These are phyloP conservation scores for Pyrrhosoma nymphula DNA, from an alignment of 2,888 invertebrate species.

Conservation along the genomic window DNA sequence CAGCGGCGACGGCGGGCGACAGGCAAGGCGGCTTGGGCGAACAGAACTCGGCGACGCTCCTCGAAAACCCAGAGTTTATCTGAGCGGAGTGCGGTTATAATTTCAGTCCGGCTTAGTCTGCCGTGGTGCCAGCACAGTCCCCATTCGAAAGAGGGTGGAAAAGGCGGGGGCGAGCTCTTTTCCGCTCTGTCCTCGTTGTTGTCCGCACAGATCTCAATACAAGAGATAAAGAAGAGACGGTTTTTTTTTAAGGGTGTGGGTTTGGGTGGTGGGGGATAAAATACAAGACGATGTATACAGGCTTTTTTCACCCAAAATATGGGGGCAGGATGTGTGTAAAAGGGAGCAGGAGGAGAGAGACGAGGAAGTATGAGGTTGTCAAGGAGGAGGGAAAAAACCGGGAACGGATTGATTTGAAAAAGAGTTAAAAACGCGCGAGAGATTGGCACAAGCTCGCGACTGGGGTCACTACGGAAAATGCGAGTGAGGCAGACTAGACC, in stretches of 20 bases:
- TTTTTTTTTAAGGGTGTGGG: neutral
- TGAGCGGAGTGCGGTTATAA: neutral
- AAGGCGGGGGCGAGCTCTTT: neutral
- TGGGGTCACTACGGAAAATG: constrained; percentile 66
- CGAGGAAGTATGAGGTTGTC: neutral
- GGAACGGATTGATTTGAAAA: constrained; percentile 43
- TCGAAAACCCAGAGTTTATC: neutral
- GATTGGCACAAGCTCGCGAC: constrained; percentile 67
- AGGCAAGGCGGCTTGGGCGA: neutral
- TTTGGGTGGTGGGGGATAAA: neutral
- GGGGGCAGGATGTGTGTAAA: too few species aligned
- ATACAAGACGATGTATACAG: neutral
- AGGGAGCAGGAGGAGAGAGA: neutral
- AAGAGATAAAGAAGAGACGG: neutral
- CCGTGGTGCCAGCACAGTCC: constrained; percentile 60
- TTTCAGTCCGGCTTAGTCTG: constrained; percentile 62
- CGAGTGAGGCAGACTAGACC: constrained; percentile 66
- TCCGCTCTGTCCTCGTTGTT: too few species aligned
- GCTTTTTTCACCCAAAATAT: too few species aligned
- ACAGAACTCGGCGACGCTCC: constrained; percentile 10
- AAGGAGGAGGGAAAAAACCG: neutral
- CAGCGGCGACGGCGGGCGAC: constrained; percentile 15
- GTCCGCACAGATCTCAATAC: too few species aligned
- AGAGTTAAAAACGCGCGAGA: constrained; percentile 65
- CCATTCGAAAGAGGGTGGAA: constrained; percentile 54